Percentiles rank a stretch among this genome's conserved stretches.
Evolutionary conservation across 1,140 invertebrate genomes (phyloP).

Genomic region (Lethrus apterus): DNA sequence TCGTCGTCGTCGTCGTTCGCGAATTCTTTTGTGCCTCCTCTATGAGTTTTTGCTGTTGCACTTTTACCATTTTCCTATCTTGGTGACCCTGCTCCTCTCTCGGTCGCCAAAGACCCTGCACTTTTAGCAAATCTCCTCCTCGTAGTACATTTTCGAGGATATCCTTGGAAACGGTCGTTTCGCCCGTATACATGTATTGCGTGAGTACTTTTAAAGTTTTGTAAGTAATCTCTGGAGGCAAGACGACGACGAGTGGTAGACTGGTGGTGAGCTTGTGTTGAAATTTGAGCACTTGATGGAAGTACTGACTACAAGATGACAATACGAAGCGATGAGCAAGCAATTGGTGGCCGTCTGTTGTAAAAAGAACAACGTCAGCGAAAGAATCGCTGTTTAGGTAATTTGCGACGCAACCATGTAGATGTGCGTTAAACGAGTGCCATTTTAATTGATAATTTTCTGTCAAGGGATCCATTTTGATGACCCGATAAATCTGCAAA

Average conservation of each 20-base stretch:
- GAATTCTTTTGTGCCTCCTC: neutral
- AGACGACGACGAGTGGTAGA: slow-evolving; percentile 60
- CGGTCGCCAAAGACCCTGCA: slow-evolving; percentile 63
- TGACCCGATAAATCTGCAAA: slow-evolving; percentile 20
- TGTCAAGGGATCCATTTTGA: slow-evolving; percentile 26
- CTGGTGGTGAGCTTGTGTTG: slow-evolving; percentile 48
- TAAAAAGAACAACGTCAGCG: slow-evolving; percentile 76
- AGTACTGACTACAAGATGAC: slow-evolving; percentile 62
- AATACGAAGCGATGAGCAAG: slow-evolving; percentile 81
- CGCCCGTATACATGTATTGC: slow-evolving; percentile 80
- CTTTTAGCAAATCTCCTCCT: slow-evolving; percentile 69
- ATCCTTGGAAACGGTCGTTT: slow-evolving; percentile 77
- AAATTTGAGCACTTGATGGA: slow-evolving; percentile 47
- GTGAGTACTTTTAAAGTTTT: slow-evolving; percentile 70
- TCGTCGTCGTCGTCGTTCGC: no score
- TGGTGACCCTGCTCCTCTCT: slow-evolving; percentile 45
- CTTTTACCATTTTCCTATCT: slow-evolving; percentile 33
- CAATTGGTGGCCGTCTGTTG: slow-evolving; percentile 71
- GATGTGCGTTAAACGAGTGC: slow-evolving; percentile 72
- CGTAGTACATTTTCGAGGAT: slow-evolving; percentile 69
- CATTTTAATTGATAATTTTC: slow-evolving; percentile 82
- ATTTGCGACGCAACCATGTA: slow-evolving; percentile 72
- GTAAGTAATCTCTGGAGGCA: slow-evolving; percentile 73
- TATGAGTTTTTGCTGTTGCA: slow-evolving; percentile 28
- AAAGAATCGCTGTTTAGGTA: slow-evolving; percentile 65